phyloP scores from a whole-genome alignment of 2,888 invertebrate species.

The Ferdinandea cuprea region DNA sequence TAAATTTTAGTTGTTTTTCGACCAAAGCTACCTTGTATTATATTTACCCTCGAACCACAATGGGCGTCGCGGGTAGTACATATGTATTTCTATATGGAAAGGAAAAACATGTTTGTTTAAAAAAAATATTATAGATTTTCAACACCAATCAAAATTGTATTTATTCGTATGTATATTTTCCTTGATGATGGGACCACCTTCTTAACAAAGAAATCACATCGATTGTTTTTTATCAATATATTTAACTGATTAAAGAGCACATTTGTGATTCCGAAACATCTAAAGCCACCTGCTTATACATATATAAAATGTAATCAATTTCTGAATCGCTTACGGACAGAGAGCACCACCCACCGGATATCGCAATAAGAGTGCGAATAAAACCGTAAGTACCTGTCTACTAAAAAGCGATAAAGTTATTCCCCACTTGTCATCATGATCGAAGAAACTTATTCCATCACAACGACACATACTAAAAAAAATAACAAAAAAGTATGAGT shows the following conservation, averaged over 20 bases:
- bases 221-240: too few relatives aligned
- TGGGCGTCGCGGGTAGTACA: too few relatives aligned
- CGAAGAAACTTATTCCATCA: constrained; percentile 28
- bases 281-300: neutral
- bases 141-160: too few relatives aligned
- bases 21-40: too few relatives aligned
- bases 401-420: constrained; percentile 57
- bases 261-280: neutral
- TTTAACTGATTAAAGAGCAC: neutral
- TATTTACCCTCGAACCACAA: too few relatives aligned
- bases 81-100: too few relatives aligned
- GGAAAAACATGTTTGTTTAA: too few relatives aligned
- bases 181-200: too few relatives aligned
- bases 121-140: too few relatives aligned
- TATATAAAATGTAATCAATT: constrained; percentile 1
- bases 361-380: constrained; percentile 27
- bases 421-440: constrained; percentile 52
- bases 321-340: constrained; percentile 1
- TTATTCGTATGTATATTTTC: too few relatives aligned
- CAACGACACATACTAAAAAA: constrained; percentile 80
- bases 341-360: constrained; percentile 28
- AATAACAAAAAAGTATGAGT: constrained; percentile 39
- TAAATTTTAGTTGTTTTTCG: too few relatives aligned
- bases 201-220: too few relatives aligned
- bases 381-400: constrained; percentile 45